Evolutionary conservation across 2,113 vertebrate genomes (phyloP).

Genomic region (Serilophus lunatus): DNA sequence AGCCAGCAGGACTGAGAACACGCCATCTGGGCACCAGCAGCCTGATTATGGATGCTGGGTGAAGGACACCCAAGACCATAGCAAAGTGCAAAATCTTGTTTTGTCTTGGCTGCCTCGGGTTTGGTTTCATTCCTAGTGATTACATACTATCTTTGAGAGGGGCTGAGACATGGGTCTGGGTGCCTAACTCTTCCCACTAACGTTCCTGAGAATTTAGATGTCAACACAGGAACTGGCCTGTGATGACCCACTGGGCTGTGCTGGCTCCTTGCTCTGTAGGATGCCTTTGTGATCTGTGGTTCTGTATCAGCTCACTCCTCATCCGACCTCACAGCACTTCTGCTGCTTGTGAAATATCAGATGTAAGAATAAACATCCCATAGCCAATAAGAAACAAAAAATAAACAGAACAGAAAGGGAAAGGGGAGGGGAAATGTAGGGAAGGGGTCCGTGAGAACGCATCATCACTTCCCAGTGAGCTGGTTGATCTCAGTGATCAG

Average conservation of each 20-base stretch:
- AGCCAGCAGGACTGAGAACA: not conserved
- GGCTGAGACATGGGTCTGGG: not conserved
- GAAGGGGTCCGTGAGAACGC: not conserved
- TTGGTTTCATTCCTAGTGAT: not conserved
- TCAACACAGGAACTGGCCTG: not conserved
- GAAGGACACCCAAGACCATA: not conserved
- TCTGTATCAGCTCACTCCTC: not conserved
- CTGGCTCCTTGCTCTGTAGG: not conserved
- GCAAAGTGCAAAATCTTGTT: not conserved
- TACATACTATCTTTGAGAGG: not conserved
- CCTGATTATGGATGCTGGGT: not conserved
- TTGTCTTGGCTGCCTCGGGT: not conserved
- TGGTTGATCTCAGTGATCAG: accelerated
- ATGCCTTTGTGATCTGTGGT: not conserved
- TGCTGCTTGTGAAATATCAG: not conserved
- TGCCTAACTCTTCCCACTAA: not conserved
- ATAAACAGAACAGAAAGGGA: not conserved
- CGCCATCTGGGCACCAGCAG: not conserved
- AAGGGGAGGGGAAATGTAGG: not conserved
- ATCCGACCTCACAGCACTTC: accelerated
- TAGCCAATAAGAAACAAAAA: not conserved
- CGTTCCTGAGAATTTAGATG: not conserved
- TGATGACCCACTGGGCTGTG: not conserved
- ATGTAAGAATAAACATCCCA: not conserved
- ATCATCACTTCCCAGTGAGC: not conserved